These are phyloP conservation scores for Antheraea assamensis DNA, from an alignment of 2,888 invertebrate species.

Conservation along the genomic window DNA sequence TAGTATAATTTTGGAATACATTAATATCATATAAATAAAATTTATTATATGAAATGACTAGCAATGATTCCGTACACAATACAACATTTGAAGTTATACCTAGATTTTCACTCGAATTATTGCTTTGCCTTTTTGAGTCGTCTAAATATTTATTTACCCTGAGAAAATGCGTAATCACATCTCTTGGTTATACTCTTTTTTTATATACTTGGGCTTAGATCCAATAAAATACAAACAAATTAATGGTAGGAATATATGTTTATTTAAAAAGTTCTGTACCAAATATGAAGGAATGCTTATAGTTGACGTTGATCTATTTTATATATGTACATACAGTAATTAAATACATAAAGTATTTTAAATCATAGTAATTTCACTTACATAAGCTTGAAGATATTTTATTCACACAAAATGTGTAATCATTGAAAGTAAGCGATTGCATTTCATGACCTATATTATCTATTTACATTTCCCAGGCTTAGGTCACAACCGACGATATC, in stretches of 20 bases:
- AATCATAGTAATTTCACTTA: too few species aligned
- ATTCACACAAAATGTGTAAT: neutral
- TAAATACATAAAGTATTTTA: too few species aligned
- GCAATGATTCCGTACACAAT: too few species aligned
- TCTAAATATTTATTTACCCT: neutral
- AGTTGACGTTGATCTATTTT: too few species aligned
- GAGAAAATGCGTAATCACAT: neutral
- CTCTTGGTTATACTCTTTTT: neutral
- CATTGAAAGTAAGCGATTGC: neutral
- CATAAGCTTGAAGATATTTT: too few species aligned
- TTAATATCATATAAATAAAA: neutral
- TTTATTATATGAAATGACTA: too few species aligned
- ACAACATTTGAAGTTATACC: neutral
- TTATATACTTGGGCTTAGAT: too few species aligned
- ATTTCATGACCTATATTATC: neutral
- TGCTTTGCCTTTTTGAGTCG: neutral
- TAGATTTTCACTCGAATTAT: neutral
- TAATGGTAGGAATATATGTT: too few species aligned
- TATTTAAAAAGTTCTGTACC: too few species aligned
- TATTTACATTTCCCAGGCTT: conserved; percentile 40
- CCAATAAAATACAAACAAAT: too few species aligned
- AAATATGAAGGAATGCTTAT: too few species aligned
- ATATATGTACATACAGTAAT: too few species aligned
- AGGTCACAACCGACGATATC: conserved; percentile 26
- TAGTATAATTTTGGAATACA: neutral